phyloP scores from a whole-genome alignment of 2,797 vertebrate species.

The Microchirus variegatus region DNA sequence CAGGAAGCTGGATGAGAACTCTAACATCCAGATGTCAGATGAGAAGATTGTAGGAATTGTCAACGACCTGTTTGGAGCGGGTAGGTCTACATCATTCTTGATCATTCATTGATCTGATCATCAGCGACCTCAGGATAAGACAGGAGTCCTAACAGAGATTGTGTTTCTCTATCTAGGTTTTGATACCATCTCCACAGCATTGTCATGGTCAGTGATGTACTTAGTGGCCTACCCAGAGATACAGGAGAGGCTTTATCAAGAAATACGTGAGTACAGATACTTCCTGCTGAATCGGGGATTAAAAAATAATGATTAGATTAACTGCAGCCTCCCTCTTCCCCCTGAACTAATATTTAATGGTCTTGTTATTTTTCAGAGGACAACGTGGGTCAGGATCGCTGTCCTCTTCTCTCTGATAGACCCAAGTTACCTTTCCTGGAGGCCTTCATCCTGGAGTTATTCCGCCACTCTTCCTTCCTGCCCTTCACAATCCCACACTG shows the following conservation, averaged over 20 bases:
- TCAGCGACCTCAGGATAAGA: background rate
- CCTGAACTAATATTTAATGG: background rate
- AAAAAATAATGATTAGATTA: background rate
- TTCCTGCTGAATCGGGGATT: background rate
- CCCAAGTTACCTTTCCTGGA: constrained; percentile 80
- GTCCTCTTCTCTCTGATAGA: constrained; percentile 81
- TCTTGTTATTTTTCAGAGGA: constrained; percentile 72
- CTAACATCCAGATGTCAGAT: constrained; percentile 79
- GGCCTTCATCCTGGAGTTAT: constrained; percentile 88
- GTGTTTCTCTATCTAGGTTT: constrained; percentile 82
- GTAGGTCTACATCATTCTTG: constrained; percentile 49
- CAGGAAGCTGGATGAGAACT: constrained; percentile 82
- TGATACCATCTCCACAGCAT: constrained; percentile 87
- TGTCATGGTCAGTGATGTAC: constrained; percentile 92
- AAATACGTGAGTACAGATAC: constrained; percentile 84
- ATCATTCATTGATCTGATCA: constrained; percentile 8
- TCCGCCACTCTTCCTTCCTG: constrained; percentile 88
- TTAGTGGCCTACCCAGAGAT: constrained; percentile 82
- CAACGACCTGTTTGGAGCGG: constrained; percentile 88
- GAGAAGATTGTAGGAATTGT: constrained; percentile 86
- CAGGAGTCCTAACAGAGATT: constrained; percentile 19
- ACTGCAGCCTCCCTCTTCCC: background rate
- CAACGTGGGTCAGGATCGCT: constrained; percentile 79
- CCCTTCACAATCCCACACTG: constrained; percentile 94
- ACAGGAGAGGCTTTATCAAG: constrained; percentile 87